Evolutionary conservation across 2,888 invertebrate genomes (phyloP), one percentile per base, ranked within the genome.

Genomic region (Pharmacophagus antenor): DNA sequence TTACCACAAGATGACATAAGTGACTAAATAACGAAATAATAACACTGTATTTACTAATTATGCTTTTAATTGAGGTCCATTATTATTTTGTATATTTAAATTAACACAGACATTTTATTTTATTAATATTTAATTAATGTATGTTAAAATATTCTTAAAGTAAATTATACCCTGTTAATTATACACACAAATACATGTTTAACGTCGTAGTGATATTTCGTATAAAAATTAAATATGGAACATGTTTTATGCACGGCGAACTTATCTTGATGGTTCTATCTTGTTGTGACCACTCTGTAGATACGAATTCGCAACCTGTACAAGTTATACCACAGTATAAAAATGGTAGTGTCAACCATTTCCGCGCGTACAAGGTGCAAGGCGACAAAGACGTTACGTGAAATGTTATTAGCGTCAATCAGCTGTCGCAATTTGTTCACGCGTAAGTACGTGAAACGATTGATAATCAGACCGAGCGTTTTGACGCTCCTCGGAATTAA

Each of bases 391-490:
- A 76, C 74, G 76, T 80, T 76, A 75, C 70, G 63, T 64, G 63
- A 67, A 64, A 65, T 65, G 70, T 67, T 72, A 73, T 74, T 76
- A 72, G 70, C 64, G 64, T 67, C 72, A 75, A 70, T 72, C 78
- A 75, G 72, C 77, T 74, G 81, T 71, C 72, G 76, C 82, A 86
- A 88, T 87, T 86, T 87, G 87, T 86, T 84, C 65, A 61, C 63
- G 51, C 58, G 70, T 79, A n/a, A n/a, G n/a, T n/a, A 85, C 86
- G 86, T 86, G 85, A 63, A 78, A 80, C 77, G 85, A 74, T 81
- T 88, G 85, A 84, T 86, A 86, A 88, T 84, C 76, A 78, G 73
- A 71, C 67, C 71, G 71, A 73, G 79, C 85, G 84, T 83, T 86
- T 85, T 67, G 65, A 53, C 63, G 83, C 79, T 71, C 76, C 75